Conservation (phyloP, 1,140 invertebrate species). For the Bradynema listronoti region DNA sequence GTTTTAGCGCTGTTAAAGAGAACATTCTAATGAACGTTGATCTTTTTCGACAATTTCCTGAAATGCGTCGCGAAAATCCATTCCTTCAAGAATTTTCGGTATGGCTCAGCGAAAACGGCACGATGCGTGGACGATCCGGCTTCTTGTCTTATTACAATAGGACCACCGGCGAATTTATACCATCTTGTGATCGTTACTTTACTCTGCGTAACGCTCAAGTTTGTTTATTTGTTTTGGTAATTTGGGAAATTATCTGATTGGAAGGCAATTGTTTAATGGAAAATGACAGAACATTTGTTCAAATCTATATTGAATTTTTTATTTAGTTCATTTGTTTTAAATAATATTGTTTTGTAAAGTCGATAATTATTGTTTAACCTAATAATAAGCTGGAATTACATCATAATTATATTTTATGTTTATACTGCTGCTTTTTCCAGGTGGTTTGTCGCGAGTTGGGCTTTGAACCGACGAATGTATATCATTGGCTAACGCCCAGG, state of each 20-base stretch:
- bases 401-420: not conserved
- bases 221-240: not conserved
- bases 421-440: slow-evolving; percentile 15
- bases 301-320: no score
- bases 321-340: no score
- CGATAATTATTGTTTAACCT: no score
- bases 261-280: no score
- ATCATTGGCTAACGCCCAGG: slow-evolving; percentile 61
- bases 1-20: slow-evolving; percentile 10
- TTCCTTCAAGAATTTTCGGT: slow-evolving; percentile 43
- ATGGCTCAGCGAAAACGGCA: slow-evolving; percentile 57
- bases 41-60: slow-evolving; percentile 49
- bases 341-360: no score
- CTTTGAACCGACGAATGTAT: slow-evolving; percentile 77
- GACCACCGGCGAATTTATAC: slow-evolving; percentile 89
- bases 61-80: slow-evolving; percentile 44
- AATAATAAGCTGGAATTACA: not conserved
- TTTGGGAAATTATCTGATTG: no score
- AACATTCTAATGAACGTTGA: no score
- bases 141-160: slow-evolving; percentile 90
- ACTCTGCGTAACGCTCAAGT: slow-evolving; percentile 84
- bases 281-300: no score
- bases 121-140: slow-evolving; percentile 59
- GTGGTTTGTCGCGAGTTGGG: slow-evolving; percentile 88
- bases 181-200: slow-evolving; percentile 88